Percentiles rank a stretch among this genome's conserved stretches.
These are phyloP conservation scores for Holothuria scabra DNA, from an alignment of 53 echinoderm and acorn worm genomes.

Conservation along the genomic window DNA sequence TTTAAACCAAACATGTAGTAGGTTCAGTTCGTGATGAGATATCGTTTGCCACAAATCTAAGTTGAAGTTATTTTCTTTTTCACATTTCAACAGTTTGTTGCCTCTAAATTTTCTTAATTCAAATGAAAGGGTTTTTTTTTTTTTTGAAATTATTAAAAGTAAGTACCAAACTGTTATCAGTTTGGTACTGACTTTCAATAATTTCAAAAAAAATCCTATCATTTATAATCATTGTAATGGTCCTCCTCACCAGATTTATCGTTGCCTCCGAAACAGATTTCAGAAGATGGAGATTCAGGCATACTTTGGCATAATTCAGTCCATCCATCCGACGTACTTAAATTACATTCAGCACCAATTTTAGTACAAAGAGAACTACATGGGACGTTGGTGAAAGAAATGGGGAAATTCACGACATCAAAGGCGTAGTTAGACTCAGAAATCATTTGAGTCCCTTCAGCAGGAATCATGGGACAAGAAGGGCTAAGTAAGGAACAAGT, in stretches of 20 bases:
- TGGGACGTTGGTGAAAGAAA: neutral
- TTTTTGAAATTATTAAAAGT: too few species aligned
- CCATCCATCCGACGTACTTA: neutral
- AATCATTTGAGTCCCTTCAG: neutral
- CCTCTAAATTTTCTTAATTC: too few species aligned
- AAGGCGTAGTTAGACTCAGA: constrained; percentile 21
- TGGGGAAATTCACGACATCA: constrained; percentile 1
- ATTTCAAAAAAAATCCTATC: too few species aligned
- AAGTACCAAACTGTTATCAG: too few species aligned
- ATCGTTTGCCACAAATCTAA: too few species aligned
- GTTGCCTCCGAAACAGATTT: constrained; percentile 9
- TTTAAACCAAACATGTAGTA: too few species aligned
- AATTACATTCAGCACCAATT: constrained; percentile 3
- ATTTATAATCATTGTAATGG: neutral
- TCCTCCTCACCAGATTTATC: neutral
- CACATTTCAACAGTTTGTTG: too few species aligned
- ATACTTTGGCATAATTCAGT: neutral
- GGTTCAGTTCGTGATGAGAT: too few species aligned
- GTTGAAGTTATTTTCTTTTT: too few species aligned
- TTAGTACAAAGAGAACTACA: constrained; percentile 14
- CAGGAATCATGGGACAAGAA: neutral
- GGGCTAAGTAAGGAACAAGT: constrained; percentile 6
- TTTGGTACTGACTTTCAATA: too few species aligned
- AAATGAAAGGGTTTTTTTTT: too few species aligned
- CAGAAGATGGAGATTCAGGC: constrained; percentile 17